phyloP scores from a whole-genome alignment of 2,888 invertebrate genomes.

The Nephrotoma flavescens region DNA sequence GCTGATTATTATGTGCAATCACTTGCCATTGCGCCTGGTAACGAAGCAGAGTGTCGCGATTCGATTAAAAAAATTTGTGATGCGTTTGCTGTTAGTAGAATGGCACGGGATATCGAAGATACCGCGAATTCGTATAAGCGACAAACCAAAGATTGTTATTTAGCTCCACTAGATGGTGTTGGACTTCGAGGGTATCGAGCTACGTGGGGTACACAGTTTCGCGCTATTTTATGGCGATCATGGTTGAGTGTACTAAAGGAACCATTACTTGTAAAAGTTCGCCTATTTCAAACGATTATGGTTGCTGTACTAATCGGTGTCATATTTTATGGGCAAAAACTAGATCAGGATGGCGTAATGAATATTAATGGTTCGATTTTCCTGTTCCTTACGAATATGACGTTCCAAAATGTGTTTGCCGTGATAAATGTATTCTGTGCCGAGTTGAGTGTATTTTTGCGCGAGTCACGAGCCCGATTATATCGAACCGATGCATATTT shows the following conservation, averaged over 20 bases:
- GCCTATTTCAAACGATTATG: conserved; percentile 75
- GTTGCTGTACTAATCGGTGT: conserved; percentile 75
- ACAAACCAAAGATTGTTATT: neutral
- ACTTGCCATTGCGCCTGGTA: conserved; percentile 70
- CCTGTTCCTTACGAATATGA: conserved; percentile 81
- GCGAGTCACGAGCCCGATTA: conserved; percentile 81
- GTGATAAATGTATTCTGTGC: conserved; percentile 86
- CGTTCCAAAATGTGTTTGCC: conserved; percentile 89
- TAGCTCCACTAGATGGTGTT: conserved; percentile 9
- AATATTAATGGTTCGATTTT: conserved; percentile 89
- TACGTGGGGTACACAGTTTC: conserved; percentile 76
- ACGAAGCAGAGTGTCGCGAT: conserved; percentile 64
- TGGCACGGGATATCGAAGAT: neutral
- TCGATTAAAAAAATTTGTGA: conserved; percentile 69
- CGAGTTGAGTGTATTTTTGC: conserved; percentile 75
- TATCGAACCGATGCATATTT: conserved; percentile 86
- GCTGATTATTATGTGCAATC: conserved; percentile 89
- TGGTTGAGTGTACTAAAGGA: conserved; percentile 82
- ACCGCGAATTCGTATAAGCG: neutral
- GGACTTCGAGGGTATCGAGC: conserved; percentile 48
- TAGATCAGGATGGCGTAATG: conserved; percentile 80
- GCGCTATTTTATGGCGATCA: conserved; percentile 79
- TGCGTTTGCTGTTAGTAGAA: conserved; percentile 38
- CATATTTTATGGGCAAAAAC: conserved; percentile 68
- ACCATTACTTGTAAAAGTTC: conserved; percentile 77